Conservation (phyloP, 2,888 invertebrate species). For the Pollenia angustigena region DNA sequence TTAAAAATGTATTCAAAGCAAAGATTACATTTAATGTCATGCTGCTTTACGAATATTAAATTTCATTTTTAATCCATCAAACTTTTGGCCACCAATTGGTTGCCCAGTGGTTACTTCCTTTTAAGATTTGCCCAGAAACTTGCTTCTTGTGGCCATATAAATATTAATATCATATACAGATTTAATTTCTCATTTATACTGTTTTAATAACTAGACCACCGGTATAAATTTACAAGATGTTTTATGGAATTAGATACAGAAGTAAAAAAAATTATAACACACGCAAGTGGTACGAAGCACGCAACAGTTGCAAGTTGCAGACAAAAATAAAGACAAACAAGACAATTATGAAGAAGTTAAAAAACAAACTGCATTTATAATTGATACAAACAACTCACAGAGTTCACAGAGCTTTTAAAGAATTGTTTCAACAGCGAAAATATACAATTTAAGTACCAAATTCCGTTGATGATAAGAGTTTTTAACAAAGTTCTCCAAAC, state of each 20-base stretch:
- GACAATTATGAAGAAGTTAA: conserved; percentile 19
- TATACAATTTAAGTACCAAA: too few species aligned
- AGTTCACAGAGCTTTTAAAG: not conserved
- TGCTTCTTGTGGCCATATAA: not conserved
- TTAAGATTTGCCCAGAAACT: not conserved
- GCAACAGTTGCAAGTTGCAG: conserved; percentile 26
- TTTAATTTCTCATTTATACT: conserved; percentile 6
- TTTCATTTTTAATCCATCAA: conserved; percentile 25
- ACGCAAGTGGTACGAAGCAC: conserved; percentile 47
- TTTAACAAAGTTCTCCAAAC: too few species aligned
- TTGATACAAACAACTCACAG: not conserved
- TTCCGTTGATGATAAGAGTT: too few species aligned
- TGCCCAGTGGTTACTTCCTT: conserved; percentile 8
- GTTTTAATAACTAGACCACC: conserved; percentile 48
- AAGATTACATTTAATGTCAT: not conserved
- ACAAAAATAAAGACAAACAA: not conserved
- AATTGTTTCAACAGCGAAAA: not conserved
- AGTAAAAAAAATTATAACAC: not conserved
- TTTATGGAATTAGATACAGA: not conserved
- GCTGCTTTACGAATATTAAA: conserved; percentile 21
- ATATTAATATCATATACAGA: conserved; percentile 28
- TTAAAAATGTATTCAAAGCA: not conserved
- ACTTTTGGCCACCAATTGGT: conserved; percentile 16
- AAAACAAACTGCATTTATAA: conserved; percentile 14
- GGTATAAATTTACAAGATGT: conserved; percentile 1